Evolutionary conservation across 2,797 vertebrate species (phyloP).

Genomic region (Macropus fuliginosus): DNA sequence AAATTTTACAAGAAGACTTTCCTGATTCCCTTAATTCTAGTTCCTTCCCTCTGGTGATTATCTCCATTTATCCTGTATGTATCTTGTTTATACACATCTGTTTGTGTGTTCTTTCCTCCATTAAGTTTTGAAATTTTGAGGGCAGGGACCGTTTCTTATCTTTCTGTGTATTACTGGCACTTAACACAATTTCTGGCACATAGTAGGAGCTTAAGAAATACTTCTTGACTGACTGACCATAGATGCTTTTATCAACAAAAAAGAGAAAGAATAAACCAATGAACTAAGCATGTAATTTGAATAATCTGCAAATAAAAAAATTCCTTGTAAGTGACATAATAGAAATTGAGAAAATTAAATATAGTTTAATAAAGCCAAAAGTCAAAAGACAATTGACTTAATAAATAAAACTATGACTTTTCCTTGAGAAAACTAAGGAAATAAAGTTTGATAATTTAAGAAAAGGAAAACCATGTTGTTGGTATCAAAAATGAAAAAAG

Average conservation of each 20-base stretch:
- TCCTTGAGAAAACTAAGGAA: background rate
- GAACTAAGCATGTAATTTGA: background rate
- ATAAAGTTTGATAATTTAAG: background rate
- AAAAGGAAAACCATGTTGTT: background rate
- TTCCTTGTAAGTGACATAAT: background rate
- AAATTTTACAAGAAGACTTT: background rate
- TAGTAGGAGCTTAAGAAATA: background rate
- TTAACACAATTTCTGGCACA: background rate
- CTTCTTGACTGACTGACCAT: background rate
- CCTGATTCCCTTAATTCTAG: background rate
- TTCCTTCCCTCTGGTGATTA: background rate
- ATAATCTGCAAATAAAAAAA: background rate
- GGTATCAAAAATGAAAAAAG: background rate
- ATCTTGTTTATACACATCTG: background rate
- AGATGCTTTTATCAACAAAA: background rate
- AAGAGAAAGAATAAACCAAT: background rate
- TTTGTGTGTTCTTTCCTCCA: background rate
- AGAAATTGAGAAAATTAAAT: background rate
- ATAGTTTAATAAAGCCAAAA: background rate
- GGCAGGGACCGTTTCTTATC: background rate
- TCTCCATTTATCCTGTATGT: background rate
- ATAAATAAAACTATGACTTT: background rate
- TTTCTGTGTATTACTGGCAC: background rate
- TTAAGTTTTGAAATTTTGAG: background rate
- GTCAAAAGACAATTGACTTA: background rate